Percentiles rank a stretch among this genome's conserved stretches.
Evolutionary conservation across 35 echinoderm and acorn worm species (phyloP).

Genomic region (Apostichopus parvimensis): DNA sequence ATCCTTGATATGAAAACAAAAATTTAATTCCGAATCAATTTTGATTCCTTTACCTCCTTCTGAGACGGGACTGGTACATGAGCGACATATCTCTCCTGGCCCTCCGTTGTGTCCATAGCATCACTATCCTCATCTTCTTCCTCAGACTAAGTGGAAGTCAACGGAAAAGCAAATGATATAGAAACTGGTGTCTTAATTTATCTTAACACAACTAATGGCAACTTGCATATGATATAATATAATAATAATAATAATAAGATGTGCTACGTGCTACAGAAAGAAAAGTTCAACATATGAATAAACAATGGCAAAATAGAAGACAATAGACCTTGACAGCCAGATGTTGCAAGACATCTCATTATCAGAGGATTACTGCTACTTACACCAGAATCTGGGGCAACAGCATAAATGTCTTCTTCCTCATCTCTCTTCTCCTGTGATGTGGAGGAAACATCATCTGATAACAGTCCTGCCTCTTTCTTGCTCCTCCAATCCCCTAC

Average conservation of each 20-base stretch:
- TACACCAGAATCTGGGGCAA: slow-evolving; percentile 81
- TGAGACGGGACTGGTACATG: slow-evolving; percentile 99
- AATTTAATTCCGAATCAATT: no score
- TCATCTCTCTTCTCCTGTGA: slow-evolving; percentile 46
- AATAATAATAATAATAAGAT: no score
- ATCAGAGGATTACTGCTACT: neutral
- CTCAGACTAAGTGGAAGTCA: slow-evolving; percentile 61
- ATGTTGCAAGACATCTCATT: no score
- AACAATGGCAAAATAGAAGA: no score
- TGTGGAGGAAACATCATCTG: slow-evolving; percentile 59
- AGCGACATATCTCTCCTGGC: slow-evolving; percentile 95
- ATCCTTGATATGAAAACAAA: no score
- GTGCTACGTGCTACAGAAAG: no score
- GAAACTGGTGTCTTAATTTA: no score
- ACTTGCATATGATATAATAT: no score
- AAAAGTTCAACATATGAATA: no score
- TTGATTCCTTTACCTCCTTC: slow-evolving; percentile 80
- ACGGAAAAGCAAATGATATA: no score
- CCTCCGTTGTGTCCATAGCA: slow-evolving; percentile 73
- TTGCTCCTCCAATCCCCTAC: slow-evolving; percentile 91
- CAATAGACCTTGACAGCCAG: no score
- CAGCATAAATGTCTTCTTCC: slow-evolving; percentile 98
- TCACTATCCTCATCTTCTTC: slow-evolving; percentile 52
- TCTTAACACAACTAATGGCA: no score
- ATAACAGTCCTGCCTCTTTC: slow-evolving; percentile 82